A percentile compares a stretch with the other conserved stretches of the same genome.
Conservation (phyloP, 2,888 invertebrate species). For the Ormyrus labotus region DNA sequence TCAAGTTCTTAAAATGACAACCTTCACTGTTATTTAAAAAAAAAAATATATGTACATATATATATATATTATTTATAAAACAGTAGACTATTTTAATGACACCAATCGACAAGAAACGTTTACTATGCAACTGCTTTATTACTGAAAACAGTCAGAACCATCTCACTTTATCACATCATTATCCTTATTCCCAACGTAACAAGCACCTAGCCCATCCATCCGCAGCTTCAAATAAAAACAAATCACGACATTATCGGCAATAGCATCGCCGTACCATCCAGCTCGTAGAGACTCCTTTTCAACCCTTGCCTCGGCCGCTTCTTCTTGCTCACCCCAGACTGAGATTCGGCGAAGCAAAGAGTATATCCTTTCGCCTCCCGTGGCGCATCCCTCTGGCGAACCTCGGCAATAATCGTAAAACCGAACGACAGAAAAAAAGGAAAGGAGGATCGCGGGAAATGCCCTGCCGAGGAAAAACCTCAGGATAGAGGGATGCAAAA, state of each 20-base stretch:
- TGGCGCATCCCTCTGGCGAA: conserved; percentile 21
- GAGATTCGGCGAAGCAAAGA: too few species aligned
- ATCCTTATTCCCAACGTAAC: not conserved
- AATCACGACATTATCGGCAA: conserved; percentile 44
- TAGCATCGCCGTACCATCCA: conserved; percentile 16
- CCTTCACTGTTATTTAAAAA: too few species aligned
- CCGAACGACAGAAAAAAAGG: conserved; percentile 41
- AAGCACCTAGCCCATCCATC: conserved; percentile 12
- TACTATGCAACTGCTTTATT: too few species aligned
- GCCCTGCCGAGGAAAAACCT: not conserved
- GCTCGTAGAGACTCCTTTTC: not conserved
- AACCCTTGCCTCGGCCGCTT: conserved; percentile 7
- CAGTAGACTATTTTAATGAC: too few species aligned
- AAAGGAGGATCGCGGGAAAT: conserved; percentile 56
- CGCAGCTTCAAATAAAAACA: conserved; percentile 34
- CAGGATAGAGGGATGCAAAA: not conserved
- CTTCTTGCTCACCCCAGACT: not conserved
- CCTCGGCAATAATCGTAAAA: conserved; percentile 52
- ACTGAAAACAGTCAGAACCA: not conserved
- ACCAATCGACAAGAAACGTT: too few species aligned
- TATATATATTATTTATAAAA: too few species aligned
- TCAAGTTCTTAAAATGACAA: too few species aligned
- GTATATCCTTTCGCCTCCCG: not conserved
- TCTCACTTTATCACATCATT: conserved; percentile 21
- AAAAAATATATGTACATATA: too few species aligned